Conservation (phyloP, 2,113 vertebrate species). For the Callorhinus ursinus region DNA sequence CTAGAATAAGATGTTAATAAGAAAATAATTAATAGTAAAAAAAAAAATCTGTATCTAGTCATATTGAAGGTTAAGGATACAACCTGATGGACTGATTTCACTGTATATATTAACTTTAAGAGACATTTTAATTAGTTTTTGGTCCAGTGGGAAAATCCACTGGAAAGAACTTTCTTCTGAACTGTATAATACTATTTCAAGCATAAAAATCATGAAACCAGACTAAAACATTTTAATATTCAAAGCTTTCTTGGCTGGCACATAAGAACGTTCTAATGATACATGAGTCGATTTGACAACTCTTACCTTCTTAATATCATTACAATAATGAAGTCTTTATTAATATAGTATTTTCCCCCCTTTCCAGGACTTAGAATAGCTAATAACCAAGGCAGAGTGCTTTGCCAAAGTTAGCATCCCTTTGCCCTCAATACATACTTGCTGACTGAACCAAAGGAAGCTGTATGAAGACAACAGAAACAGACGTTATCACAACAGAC, state of each 20-base stretch:
- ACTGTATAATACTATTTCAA: background rate
- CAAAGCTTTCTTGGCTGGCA: background rate
- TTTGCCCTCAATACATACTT: background rate
- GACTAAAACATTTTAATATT: background rate
- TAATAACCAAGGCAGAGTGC: background rate
- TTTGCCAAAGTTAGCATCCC: background rate
- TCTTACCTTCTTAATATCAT: background rate
- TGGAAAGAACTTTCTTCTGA: background rate
- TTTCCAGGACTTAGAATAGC: background rate
- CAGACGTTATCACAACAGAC: background rate
- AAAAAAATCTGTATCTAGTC: background rate
- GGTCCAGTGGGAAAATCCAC: background rate
- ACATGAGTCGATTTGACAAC: background rate
- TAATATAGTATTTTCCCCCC: background rate
- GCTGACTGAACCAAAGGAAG: background rate
- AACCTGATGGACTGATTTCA: background rate
- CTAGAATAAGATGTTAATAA: conserved; percentile 82
- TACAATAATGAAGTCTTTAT: background rate
- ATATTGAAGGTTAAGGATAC: background rate
- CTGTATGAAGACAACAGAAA: fast-evolving
- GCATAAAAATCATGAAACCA: background rate
- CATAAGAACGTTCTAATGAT: background rate
- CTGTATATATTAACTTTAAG: background rate
- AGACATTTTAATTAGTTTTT: background rate
- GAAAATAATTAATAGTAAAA: background rate